phyloP scores from a whole-genome alignment of 2,888 invertebrate genomes.

The Drosophila phalerata region DNA sequence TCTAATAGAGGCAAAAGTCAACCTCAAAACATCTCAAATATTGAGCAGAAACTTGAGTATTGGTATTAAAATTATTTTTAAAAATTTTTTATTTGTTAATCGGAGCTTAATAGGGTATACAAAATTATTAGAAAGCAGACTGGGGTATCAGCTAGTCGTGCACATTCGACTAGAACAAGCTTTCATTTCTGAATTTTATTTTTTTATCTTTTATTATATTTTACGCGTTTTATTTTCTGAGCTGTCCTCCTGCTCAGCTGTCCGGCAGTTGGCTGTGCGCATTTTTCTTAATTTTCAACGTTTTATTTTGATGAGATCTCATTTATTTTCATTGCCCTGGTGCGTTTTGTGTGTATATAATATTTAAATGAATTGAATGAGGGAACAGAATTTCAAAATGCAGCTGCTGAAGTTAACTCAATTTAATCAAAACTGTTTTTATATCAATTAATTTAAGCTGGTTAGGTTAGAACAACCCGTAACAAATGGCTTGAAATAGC shows the following conservation, averaged over 20 bases:
- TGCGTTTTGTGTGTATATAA: slow-evolving; percentile 18
- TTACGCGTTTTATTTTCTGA: slow-evolving; percentile 20
- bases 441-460: slow-evolving; percentile 26
- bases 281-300: slow-evolving; percentile 80
- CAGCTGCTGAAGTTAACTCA: slow-evolving; percentile 38
- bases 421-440: slow-evolving; percentile 18
- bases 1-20: too few relatives aligned
- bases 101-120: too few relatives aligned
- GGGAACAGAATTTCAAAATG: slow-evolving; percentile 40
- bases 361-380: slow-evolving; percentile 54
- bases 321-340: slow-evolving; percentile 77
- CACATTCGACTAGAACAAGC: neutral
- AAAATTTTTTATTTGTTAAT: too few relatives aligned
- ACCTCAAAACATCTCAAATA: too few relatives aligned
- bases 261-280: slow-evolving; percentile 32
- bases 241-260: slow-evolving; percentile 37
- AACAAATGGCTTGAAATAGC: slow-evolving; percentile 1
- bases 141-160: slow-evolving; percentile 13
- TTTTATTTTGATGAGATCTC: slow-evolving; percentile 77
- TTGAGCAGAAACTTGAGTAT: too few relatives aligned
- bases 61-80: too few relatives aligned
- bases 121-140: too few relatives aligned
- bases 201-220: slow-evolving; percentile 31
- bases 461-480: too few relatives aligned
- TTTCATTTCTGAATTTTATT: too few relatives aligned